A percentile compares a stretch with the other conserved stretches of the same genome.
phyloP scores from a whole-genome alignment of 2,797 vertebrate species.

The Xenentodon cancila region DNA sequence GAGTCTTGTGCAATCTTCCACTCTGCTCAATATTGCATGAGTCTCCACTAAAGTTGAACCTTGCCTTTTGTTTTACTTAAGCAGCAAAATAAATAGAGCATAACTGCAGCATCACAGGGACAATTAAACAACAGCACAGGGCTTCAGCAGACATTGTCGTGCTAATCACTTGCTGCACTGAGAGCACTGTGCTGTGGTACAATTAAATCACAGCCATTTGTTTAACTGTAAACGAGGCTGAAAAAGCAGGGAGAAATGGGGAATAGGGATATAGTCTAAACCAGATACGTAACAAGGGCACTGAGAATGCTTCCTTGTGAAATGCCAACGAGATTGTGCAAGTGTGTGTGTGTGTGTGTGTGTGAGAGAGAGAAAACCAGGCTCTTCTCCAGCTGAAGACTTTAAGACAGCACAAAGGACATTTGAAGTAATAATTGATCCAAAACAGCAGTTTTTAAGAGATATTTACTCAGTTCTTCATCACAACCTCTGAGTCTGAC shows the following conservation, averaged over 20 bases:
- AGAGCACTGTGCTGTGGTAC: slow-evolving; percentile 58
- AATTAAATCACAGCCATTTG: slow-evolving; percentile 76
- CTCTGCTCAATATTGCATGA: slow-evolving; percentile 83
- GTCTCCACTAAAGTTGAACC: slow-evolving; percentile 76
- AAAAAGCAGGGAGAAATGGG: slow-evolving; percentile 35
- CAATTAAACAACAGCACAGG: slow-evolving; percentile 80
- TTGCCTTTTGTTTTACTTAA: slow-evolving; percentile 80
- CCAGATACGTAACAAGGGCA: slow-evolving; percentile 58
- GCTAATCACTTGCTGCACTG: slow-evolving; percentile 74
- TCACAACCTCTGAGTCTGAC: slow-evolving; percentile 51
- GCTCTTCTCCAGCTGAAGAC: slow-evolving; percentile 35
- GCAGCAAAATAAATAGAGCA: slow-evolving; percentile 82
- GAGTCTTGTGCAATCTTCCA: slow-evolving; percentile 73
- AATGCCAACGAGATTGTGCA: slow-evolving; percentile 33
- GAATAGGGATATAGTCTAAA: slow-evolving; percentile 58
- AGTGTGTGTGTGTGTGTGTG: slow-evolving; percentile 15
- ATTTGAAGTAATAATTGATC: slow-evolving; percentile 73
- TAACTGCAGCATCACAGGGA: slow-evolving; percentile 76
- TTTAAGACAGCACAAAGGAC: slow-evolving; percentile 58
- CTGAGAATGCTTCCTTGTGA: slow-evolving; percentile 46
- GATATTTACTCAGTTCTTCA: slow-evolving; percentile 75
- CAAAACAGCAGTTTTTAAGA: slow-evolving; percentile 70
- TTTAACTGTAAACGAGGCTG: slow-evolving; percentile 66
- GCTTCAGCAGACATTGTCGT: slow-evolving; percentile 68
- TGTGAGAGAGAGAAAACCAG: not conserved